These are phyloP conservation scores for Siniperca knerii DNA, from an alignment of 2,113 vertebrate genomes.

Conservation along the genomic window DNA sequence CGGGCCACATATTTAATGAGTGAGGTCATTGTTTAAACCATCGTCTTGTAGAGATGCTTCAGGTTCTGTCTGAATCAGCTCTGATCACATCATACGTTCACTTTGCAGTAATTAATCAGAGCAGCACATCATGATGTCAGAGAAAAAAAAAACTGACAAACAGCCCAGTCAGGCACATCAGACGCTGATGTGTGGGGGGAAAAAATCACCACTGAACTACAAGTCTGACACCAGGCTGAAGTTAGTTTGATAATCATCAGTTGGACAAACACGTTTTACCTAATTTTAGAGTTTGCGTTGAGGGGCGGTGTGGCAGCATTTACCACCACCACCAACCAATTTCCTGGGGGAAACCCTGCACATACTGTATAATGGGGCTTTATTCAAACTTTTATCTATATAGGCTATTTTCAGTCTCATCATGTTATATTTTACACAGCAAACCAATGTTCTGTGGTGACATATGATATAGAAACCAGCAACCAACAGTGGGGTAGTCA, in stretches of 20 bases:
- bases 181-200: not conserved
- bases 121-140: not conserved
- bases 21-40: constrained; percentile 2
- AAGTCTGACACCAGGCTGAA: not conserved
- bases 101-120: constrained; percentile 11
- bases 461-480: not conserved
- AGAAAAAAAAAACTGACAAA: not conserved
- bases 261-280: not conserved
- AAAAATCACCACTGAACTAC: not conserved
- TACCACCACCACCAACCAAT: not conserved
- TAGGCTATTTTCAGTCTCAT: not conserved
- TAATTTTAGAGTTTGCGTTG: no score
- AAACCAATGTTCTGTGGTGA: not conserved
- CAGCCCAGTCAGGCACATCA: not conserved
- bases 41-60: not conserved
- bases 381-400: not conserved
- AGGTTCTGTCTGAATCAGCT: not conserved
- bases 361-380: not conserved
- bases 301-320: no score
- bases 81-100: not conserved
- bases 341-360: not conserved
- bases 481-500: not conserved
- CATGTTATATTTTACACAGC: not conserved
- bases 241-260: no score
- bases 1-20: not conserved